Base-by-base conservation (phyloP, 2,888 invertebrate genomes). In the Leptinotarsa rubiginosa region DNA sequence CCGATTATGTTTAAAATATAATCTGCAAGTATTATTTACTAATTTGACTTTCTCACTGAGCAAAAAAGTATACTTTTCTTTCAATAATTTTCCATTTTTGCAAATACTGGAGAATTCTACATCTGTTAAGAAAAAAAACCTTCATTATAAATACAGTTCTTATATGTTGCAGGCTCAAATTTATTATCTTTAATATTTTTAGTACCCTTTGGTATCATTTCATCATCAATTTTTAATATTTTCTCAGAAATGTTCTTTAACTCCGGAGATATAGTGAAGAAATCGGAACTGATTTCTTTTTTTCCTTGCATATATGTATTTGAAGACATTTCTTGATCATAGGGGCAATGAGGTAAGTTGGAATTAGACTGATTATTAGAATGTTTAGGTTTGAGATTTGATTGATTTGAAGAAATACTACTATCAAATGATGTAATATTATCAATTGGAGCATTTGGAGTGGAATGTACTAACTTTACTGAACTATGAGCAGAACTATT, bases 241-340 rank as follows among this genome's bases (percentile, higher is more conserved):
- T 50, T 66, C n/a, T 49, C 50, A 15, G 49, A 15, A 25, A 66
- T 15, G n/a, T 22, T 66, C 25, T 66, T 49, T 18, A 66, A 50
- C 7, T 50, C 50, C 1, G 66, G 66, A 50, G 66, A 66, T 20
- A 66, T 49, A 13, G 49, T 50, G 18, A 49, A 66, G 25, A 50
- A 66, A 50, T 66, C 66, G 15, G 66, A 66, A n/a, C 66, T 66
- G 25, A 66, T 50, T 47, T 65, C 65, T 22, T 49, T 65, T 13
- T 65, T 18, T 7, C 18, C 20, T 16, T 49, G 5, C 10, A 18
- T 7, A 41, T 31, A 22, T 22, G 22, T 47, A 65, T 65, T 47
- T 47, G 47, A 47, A 47, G 18, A 65, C 4, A 47, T 20, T 15
- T 22, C 20, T 20, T 5, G 47, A 65, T 49, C 20, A 15, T 47